phyloP scores from a whole-genome alignment of 2,113 vertebrate genomes.

The Aleadryas rufinucha region DNA sequence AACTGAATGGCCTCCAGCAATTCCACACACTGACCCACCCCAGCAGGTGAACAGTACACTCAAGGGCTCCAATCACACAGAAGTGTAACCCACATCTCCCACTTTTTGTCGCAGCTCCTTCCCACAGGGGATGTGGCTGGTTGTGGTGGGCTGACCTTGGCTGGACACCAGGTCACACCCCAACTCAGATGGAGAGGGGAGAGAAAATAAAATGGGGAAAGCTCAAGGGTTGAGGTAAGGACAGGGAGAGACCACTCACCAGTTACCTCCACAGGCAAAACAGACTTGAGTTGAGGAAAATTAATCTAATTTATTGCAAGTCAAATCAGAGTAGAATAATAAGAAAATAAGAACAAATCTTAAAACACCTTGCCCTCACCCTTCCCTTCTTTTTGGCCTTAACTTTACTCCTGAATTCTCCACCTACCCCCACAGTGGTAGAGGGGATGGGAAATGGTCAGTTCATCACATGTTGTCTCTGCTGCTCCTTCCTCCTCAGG shows the following conservation, averaged over 20 bases:
- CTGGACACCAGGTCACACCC: background rate
- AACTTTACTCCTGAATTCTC: background rate
- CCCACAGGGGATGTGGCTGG: rapidly evolving
- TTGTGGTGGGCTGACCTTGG: background rate
- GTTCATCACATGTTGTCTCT: background rate
- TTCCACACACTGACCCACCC: background rate
- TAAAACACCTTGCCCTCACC: background rate
- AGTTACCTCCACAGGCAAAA: background rate
- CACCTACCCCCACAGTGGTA: rapidly evolving
- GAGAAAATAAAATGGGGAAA: background rate
- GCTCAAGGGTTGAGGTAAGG: background rate
- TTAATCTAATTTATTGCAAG: background rate
- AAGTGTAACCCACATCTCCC: background rate
- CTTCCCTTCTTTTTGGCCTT: background rate
- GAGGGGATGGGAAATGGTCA: background rate
- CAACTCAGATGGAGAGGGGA: background rate
- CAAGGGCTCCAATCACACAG: background rate
- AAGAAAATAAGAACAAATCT: background rate
- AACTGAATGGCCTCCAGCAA: background rate
- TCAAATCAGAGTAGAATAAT: background rate
- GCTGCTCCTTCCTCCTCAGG: background rate
- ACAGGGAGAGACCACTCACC: background rate
- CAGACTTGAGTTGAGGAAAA: background rate
- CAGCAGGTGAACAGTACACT: rapidly evolving
- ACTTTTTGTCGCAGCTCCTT: background rate